Base-by-base conservation (phyloP, 2,113 vertebrate genomes). In the Grammomys dolichurus region DNA sequence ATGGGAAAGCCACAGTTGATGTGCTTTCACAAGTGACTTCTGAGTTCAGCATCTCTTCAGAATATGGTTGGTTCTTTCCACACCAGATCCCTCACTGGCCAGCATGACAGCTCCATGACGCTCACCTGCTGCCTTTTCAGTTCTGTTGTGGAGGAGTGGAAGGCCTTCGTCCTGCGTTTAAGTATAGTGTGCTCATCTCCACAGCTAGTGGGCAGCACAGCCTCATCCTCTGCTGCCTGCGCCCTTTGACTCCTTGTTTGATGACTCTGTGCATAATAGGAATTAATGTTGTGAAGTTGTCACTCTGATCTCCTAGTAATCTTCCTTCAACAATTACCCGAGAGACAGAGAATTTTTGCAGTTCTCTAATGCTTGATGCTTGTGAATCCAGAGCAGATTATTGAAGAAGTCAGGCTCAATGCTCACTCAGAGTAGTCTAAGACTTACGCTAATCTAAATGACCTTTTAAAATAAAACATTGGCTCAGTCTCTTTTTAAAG, bases 321-420 rank as follows among this genome's bases (percentile, higher is more conserved):
- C 90, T 81, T n/a, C 78, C 54, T 93, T 28, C 94, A 54, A 19
- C 63, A 19, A 22, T 56, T 72, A 75, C 14, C 56, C 86, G 33
- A 81, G 40, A 89, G 33, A 73, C 14, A 69, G 80, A 86, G 91
- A 92, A 67, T 6, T 67, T 77, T 91, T 92, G 73, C 54, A 90
- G 81, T 88, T 93, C 60, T 95, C 16, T 87, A 46, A 70, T 48
- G 63, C 93, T 72, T 31, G 86, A 43, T 94, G n/a, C 14, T 65
- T 22, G 2, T 77, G 87, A 87, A 12, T 65, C 28, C n/a, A 16
- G 0, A 19, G 48, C 75, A 75, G 46, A 60, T 89, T 73, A 72
- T 90, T 94, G 7, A 93, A 81, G 77, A 60, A 48, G 80, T 60
- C 46, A 78, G 28, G 40, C 46, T 63, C 19, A 80, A 5, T 75